These are phyloP conservation scores for Polietes domitor DNA, from an alignment of 2,888 invertebrate species.

Conservation along the genomic window DNA sequence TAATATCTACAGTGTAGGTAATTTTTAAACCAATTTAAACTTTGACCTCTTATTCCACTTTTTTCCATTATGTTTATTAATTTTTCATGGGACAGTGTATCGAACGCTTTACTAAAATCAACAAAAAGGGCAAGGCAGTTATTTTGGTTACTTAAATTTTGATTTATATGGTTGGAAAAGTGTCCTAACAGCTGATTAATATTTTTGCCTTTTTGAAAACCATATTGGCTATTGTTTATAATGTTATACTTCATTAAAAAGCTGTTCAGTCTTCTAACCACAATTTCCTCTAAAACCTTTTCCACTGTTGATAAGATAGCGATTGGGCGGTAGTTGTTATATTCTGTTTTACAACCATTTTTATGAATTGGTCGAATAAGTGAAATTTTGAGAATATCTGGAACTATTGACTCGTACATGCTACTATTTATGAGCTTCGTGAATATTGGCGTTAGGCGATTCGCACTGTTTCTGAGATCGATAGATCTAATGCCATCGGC, in stretches of 20 bases:
- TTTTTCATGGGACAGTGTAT: constrained; percentile 23
- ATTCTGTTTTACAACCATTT: neutral
- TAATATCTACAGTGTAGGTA: constrained; percentile 8
- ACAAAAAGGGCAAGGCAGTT: neutral
- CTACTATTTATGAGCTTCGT: too few relatives aligned
- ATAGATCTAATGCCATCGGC: too few relatives aligned
- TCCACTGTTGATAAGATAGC: neutral
- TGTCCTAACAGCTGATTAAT: constrained; percentile 32
- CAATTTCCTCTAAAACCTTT: constrained; percentile 9
- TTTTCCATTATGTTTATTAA: constrained; percentile 24
- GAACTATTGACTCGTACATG: too few relatives aligned
- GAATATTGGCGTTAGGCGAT: too few relatives aligned
- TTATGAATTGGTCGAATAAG: too few relatives aligned
- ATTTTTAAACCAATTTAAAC: constrained; percentile 5
- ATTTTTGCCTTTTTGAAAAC: constrained; percentile 42
- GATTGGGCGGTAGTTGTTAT: neutral
- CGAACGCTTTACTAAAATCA: constrained; percentile 45
- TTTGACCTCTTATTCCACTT: constrained; percentile 13
- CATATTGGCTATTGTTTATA: neutral
- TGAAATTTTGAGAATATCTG: too few relatives aligned
- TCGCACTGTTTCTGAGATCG: too few relatives aligned
- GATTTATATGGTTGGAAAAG: constrained; percentile 20
- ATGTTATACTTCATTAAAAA: constrained; percentile 18
- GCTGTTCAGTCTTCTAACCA: neutral
- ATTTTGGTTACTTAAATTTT: constrained; percentile 2